phyloP scores from a whole-genome alignment of 2,888 invertebrate species.

The Rhagophthalmus giganteus region DNA sequence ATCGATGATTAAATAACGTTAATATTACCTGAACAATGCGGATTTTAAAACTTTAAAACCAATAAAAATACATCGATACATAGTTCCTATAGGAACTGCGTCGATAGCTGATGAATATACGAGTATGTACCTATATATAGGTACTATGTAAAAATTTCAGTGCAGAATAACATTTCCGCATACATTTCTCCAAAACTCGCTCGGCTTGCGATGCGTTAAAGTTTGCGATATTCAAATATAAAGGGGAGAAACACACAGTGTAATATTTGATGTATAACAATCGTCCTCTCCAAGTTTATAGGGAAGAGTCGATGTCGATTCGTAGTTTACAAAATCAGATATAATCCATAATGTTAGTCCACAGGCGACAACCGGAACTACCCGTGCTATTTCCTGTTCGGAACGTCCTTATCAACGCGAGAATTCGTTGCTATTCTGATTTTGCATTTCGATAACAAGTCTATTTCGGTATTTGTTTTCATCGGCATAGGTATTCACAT shows the following conservation, averaged over 20 bases:
- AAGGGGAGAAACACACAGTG: conserved; percentile 2
- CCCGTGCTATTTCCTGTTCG: conserved; percentile 44
- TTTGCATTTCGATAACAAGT: conserved; percentile 37
- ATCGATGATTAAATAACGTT: no score
- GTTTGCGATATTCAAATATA: neutral
- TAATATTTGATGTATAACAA: conserved; percentile 2
- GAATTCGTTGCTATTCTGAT: conserved; percentile 36
- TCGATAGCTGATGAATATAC: no score
- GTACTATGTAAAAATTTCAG: neutral
- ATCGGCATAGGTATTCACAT: conserved; percentile 15
- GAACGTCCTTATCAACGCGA: conserved; percentile 36
- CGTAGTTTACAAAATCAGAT: conserved; percentile 37
- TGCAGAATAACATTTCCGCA: no score
- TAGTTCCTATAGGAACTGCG: no score
- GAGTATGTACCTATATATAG: no score
- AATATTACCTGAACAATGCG: no score
- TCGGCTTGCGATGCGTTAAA: neutral
- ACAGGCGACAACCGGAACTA: conserved; percentile 45
- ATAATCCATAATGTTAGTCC: conserved; percentile 43
- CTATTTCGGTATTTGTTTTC: conserved; percentile 31
- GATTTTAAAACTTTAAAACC: no score
- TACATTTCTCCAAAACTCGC: neutral
- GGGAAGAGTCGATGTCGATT: conserved; percentile 29
- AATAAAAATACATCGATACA: no score
- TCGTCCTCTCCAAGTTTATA: conserved; percentile 14